These are phyloP conservation scores for Choristoneura fumiferana DNA, from an alignment of 1,140 invertebrate genomes.

Conservation along the genomic window DNA sequence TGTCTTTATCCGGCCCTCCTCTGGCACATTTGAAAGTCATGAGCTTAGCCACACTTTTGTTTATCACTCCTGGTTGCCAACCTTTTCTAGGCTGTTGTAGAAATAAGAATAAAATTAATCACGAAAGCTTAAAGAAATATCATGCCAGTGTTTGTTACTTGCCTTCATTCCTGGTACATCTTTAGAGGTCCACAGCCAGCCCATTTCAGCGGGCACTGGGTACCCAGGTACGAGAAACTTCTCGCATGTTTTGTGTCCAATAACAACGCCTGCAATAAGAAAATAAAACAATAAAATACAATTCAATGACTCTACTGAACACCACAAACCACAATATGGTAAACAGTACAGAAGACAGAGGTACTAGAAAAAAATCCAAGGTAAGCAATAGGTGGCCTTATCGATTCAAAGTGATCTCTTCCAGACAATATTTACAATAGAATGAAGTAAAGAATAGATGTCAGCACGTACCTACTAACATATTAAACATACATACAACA, in stretches of 20 bases:
- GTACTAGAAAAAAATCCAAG: no score
- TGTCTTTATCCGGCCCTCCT: constrained; percentile 57
- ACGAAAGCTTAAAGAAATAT: no score
- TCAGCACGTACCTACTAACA: no score
- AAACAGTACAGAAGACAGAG: no score
- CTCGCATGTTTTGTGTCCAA: constrained; percentile 77
- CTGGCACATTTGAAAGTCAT: constrained; percentile 71
- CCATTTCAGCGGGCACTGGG: constrained; percentile 78
- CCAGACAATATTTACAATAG: no score
- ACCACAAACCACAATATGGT: no score
- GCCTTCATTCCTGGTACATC: constrained; percentile 67
- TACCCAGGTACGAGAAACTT: constrained; percentile 48
- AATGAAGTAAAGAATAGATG: no score
- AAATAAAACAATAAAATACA: constrained; percentile 23
- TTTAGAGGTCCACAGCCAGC: constrained; percentile 79
- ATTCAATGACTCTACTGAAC: no score
- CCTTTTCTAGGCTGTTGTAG: constrained; percentile 68
- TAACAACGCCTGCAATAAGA: constrained; percentile 51
- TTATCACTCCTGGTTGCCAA: constrained; percentile 78
- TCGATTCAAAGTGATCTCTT: no score
- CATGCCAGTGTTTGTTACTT: background rate
- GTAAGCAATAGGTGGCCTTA: no score
- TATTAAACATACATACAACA: no score
- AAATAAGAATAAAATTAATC: no score
- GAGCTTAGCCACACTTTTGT: constrained; percentile 72